Base-by-base conservation (phyloP, 2,888 invertebrate species). In the Philereme transversata region DNA sequence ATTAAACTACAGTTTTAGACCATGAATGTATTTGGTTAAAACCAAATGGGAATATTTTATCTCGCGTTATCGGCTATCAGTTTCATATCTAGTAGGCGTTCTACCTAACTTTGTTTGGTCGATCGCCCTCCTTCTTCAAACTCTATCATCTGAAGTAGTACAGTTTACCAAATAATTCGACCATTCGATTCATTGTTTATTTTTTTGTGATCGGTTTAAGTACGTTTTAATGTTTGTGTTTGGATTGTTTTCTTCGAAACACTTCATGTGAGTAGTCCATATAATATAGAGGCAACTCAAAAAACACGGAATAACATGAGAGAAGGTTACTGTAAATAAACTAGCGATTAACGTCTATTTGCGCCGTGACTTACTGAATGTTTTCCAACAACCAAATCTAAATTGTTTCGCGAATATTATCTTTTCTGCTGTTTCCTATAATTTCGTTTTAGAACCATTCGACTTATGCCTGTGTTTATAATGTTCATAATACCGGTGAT, bases 401-500 rank as follows among this genome's bases (percentile, higher is more conserved):
- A 46, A 53, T 46, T 0, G n/a, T n/a, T 46, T 47, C 7, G 40
- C 6, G 40, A 7, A 44, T 38, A 52, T 53, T 52, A 41, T 46
- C 36, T 22, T 51, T 22, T 22, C 22, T 22, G 22, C 22, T 22
- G 22, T 22, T 47, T 62, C 55, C 59, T 61, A 51, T 40, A 51
- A 46, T 52, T 61, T 55, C 43, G 44, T 55, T 49, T 49, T 41
- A n/a, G 9, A 43, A 9, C 33, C 10, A 58, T 7, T 46, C 40
- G 45, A 45, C 44, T 36, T 57, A 40, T 50, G 57, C 41, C 33
- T 58, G 45, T 41, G 50, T 48, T 49, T 52, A 49, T 59, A 63
- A 59, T 59, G 56, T 10, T 35, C 45, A 64, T 75, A 68, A 61
- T 67, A 69, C 58, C 74, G 75, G 72, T 66, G 63, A 67, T 76